Base-by-base conservation (phyloP, 1,140 invertebrate species). In the Proctacanthus coquilletti region DNA sequence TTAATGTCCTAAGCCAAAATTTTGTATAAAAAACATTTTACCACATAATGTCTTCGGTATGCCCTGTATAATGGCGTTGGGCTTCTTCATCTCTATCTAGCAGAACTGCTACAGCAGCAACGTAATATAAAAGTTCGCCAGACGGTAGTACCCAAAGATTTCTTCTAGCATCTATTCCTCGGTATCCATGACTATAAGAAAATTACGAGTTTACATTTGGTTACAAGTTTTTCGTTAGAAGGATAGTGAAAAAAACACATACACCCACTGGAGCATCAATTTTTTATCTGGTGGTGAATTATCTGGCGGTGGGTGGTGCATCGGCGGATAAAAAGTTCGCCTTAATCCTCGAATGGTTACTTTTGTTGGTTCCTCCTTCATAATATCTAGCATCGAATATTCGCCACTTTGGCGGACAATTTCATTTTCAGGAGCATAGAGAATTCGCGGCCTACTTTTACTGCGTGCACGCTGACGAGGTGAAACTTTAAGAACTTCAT, bases 111-210 rank as follows among this genome's bases (percentile, higher is more conserved):
- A 95, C 78, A 0, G 87, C 84, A 1, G 86, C 88, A 2, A 92
- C 84, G 53, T 83, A 94, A 61, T 95, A 97, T 20, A 94, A 68
- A 5, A 95, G 66, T 59, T 97, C 91, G 5, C 88, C 89, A 1
- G 86, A 89, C 2, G 86, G 82, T 32, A 95, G 60, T 9, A 92
- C 82, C 78, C 86, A 89, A 11, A 96, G 63, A 62, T 95, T 95
- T 47, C 76, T 74, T 9, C 80, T 68, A 0, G 81, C 80, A 63
- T 94, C 88, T 9, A 78, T 75, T 0, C 91, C 91, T 39, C 89
- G 71, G 57, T 95, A 96, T 0, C 92, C 92, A 54, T 89, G 92
- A 18, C 84, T 87, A 45, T 11, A 38, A 33, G 33, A 46, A 27
- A 50, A 44, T 58, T 56, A 39, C 15, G 15, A 32, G 15, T 32